These are phyloP conservation scores for Sclerodermus sp. DNA, from an alignment of 2,888 invertebrate genomes.

Conservation along the genomic window DNA sequence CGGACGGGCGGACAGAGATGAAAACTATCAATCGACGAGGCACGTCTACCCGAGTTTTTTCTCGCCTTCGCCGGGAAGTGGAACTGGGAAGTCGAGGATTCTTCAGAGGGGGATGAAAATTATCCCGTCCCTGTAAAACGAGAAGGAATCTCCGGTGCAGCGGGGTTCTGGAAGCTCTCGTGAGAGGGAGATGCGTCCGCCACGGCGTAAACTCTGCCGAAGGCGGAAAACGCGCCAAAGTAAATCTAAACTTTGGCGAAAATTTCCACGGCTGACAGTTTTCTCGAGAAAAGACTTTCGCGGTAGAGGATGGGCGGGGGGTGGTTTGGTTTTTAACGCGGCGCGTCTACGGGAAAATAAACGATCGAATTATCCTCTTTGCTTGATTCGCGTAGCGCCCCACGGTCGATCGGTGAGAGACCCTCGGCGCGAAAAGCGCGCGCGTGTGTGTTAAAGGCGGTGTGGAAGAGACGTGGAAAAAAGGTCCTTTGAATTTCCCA, in stretches of 20 bases:
- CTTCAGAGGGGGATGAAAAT: slow-evolving; percentile 23
- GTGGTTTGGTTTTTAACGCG: too few relatives aligned
- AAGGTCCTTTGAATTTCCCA: too few relatives aligned
- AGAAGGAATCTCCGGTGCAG: neutral
- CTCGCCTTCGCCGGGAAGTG: slow-evolving; percentile 10
- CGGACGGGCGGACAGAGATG: slow-evolving; percentile 9
- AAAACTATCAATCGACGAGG: slow-evolving; percentile 31
- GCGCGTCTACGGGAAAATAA: too few relatives aligned
- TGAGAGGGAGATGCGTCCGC: neutral
- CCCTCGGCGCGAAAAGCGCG: too few relatives aligned
- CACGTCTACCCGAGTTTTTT: slow-evolving; percentile 17
- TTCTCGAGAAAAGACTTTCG: too few relatives aligned
- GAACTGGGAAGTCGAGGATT: slow-evolving; percentile 4
- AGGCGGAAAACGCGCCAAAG: neutral
- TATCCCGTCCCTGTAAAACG: slow-evolving; percentile 28
- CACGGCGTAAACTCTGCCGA: neutral
- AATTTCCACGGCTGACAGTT: too few relatives aligned
- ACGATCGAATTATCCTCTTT: too few relatives aligned
- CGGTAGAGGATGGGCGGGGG: too few relatives aligned
- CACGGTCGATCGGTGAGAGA: too few relatives aligned
- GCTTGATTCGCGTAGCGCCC: too few relatives aligned
- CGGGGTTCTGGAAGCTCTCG: neutral
- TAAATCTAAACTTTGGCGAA: slow-evolving; percentile 12
- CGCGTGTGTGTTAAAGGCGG: too few relatives aligned
- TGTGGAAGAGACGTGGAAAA: too few relatives aligned